Conservation (phyloP, 2,888 invertebrate genomes). For the Hofmannophila pseudospretella region DNA sequence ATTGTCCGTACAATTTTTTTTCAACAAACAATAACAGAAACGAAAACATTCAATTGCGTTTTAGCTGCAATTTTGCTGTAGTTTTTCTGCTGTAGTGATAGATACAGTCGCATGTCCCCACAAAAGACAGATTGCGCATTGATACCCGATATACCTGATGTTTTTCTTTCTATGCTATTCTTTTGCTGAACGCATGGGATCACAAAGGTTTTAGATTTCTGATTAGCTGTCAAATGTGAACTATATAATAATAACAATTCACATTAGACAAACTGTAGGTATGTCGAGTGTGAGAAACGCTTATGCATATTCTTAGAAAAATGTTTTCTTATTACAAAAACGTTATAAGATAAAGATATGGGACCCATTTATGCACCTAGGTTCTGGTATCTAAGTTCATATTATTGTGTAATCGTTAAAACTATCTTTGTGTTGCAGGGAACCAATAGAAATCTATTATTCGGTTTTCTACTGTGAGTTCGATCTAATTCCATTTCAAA, state of each 20-base stretch:
- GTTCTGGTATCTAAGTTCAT: too few species aligned
- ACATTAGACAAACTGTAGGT: too few species aligned
- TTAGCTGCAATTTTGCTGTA: conserved; percentile 57
- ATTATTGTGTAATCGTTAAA: too few species aligned
- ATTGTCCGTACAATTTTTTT: conserved; percentile 64
- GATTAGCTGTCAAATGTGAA: conserved; percentile 32
- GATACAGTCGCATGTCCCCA: conserved; percentile 58
- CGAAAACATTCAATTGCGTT: conserved; percentile 68
- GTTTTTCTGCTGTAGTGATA: conserved; percentile 52
- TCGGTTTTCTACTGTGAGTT: too few species aligned
- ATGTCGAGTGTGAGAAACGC: too few species aligned
- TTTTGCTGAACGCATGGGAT: conserved; percentile 30
- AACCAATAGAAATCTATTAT: too few species aligned
- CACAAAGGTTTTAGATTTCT: conserved; percentile 48
- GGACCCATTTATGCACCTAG: too few species aligned
- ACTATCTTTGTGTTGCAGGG: too few species aligned
- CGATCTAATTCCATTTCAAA: too few species aligned
- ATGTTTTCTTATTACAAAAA: too few species aligned
- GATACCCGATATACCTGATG: conserved; percentile 68
- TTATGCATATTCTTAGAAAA: too few species aligned
- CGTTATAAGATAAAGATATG: too few species aligned
- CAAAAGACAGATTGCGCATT: conserved; percentile 70
- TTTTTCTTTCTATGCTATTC: conserved; percentile 46
- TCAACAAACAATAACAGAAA: conserved; percentile 40
- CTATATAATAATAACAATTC: background rate